Conservation (phyloP, 2,113 vertebrate genomes). For the Ptilonorhynchus violaceus region DNA sequence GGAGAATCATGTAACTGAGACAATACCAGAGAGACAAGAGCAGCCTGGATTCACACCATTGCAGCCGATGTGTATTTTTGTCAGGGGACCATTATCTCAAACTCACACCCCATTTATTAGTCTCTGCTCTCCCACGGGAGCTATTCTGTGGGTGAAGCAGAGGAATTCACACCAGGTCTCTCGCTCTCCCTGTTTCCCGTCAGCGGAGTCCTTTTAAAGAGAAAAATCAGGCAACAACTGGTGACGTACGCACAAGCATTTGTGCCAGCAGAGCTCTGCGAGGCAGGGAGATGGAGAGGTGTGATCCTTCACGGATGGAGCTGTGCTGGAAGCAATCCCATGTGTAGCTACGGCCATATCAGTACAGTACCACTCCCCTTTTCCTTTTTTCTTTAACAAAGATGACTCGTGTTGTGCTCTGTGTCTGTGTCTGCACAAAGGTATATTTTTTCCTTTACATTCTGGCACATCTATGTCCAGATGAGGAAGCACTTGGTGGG, state of each 20-base stretch:
- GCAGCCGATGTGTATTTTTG: neutral
- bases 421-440: neutral
- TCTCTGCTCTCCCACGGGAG: neutral
- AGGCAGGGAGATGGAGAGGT: neutral
- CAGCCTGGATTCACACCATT: neutral
- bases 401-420: neutral
- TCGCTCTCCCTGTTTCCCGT: neutral
- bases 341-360: neutral
- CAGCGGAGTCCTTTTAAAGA: neutral
- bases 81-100: neutral
- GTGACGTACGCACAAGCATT: neutral
- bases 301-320: neutral
- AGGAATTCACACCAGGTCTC: neutral
- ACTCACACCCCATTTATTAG: conserved; percentile 6
- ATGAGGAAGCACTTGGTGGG: neutral
- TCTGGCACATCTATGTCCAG: neutral
- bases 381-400: neutral
- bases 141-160: neutral
- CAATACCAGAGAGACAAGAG: neutral
- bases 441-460: neutral
- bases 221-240: neutral
- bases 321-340: neutral
- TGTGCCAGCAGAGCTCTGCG: neutral
- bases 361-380: rapidly evolving
- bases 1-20: neutral